Percentiles rank a stretch among this genome's conserved stretches.
Conservation (phyloP, 2,113 vertebrate genomes). For the Scolopax mira region DNA sequence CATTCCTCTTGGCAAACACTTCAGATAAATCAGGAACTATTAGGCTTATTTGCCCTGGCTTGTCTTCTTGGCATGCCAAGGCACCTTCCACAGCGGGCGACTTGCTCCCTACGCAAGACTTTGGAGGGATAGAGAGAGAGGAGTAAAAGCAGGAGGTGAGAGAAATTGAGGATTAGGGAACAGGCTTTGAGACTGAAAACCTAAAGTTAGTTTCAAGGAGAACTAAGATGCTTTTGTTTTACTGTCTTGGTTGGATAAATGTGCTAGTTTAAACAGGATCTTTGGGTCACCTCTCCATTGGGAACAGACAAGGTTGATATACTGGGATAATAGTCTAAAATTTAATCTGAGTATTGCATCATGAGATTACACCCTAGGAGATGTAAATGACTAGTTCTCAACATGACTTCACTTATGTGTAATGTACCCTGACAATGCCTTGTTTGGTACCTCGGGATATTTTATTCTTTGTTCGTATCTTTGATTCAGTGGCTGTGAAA, state of each 20-base stretch:
- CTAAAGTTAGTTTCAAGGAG: background rate
- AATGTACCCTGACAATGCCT: background rate
- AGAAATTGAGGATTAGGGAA: background rate
- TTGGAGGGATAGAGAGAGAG: background rate
- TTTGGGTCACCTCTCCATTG: background rate
- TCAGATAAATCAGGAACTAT: background rate
- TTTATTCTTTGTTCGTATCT: background rate
- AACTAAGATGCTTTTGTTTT: background rate
- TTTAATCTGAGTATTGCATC: constrained; percentile 16
- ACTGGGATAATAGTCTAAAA: background rate
- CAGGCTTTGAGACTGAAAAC: background rate
- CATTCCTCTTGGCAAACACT: background rate
- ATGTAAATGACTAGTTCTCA: background rate
- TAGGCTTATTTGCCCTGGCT: background rate
- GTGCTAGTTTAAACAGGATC: constrained; percentile 44
- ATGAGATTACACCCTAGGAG: constrained; percentile 26
- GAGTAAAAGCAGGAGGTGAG: background rate
- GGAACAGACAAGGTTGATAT: background rate
- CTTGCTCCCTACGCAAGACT: background rate
- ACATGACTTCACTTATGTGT: background rate
- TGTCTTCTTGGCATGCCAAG: background rate
- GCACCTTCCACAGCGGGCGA: background rate
- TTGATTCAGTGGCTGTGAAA: background rate
- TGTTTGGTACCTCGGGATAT: rapidly evolving
- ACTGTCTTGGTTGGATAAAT: constrained; percentile 32